These are phyloP conservation scores for Epizoanthus ramosus DNA, from an alignment of 92 coral and sea anemone species.

Conservation along the genomic window DNA sequence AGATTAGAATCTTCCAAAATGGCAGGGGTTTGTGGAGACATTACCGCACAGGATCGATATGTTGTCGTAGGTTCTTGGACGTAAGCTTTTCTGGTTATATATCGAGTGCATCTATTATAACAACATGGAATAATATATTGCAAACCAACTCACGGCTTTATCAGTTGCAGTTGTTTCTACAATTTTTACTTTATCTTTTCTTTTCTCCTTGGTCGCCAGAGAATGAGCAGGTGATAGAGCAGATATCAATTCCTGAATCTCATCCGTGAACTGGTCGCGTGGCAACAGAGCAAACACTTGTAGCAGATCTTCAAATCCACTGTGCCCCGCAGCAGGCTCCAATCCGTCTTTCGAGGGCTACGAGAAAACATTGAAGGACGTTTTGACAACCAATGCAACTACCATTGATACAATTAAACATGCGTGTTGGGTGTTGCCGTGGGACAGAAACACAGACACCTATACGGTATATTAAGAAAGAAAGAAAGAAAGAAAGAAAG, in stretches of 20 bases:
- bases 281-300: conserved; percentile 22
- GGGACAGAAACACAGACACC: no score
- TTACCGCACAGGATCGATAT: no score
- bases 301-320: conserved; percentile 14
- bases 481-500: neutral
- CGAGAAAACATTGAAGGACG: neutral
- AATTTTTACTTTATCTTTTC: neutral
- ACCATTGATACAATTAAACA: no score
- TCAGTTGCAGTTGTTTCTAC: neutral
- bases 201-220: neutral
- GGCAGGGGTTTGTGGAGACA: no score
- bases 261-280: neutral
- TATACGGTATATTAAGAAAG: no score
- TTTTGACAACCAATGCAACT: neutral
- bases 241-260: neutral
- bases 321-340: neutral
- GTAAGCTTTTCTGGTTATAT: no score
- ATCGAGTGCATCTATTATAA: neutral
- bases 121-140: neutral
- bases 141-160: neutral
- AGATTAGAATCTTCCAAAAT: no score
- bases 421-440: no score
- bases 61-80: no score
- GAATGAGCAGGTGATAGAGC: neutral
- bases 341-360: neutral